Base-by-base conservation (phyloP, 2,113 vertebrate genomes). In the Narcine bancroftii region DNA sequence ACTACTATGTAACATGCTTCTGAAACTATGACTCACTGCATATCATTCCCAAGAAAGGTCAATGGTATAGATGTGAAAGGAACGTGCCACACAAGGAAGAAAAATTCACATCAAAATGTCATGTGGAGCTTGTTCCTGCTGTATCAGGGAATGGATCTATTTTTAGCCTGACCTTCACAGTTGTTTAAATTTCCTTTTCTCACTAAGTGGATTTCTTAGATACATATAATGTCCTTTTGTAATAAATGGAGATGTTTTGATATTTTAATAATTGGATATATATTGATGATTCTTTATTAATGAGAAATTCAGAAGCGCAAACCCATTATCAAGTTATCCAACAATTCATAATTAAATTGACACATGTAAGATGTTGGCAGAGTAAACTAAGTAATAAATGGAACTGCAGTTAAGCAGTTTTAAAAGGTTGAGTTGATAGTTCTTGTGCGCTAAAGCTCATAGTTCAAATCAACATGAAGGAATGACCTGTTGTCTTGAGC, bases 11-110 rank as follows among this genome's bases (percentile, higher is more conserved):
- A 91, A 47, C 47, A 65, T 91, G 63, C 89, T 91, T 63, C 89
- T 69, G 89, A 91, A 91, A 91, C 39, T 91, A 47, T 91, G 89
- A 91, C 89, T 91, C 89, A 91, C 63, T 91, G 87, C 89, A 91
- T 91, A 66, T 91, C 63, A 71, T 91, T 91, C 89, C 65, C 89
- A 69, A 91, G 89, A 91, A 91, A 91, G 89, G 89, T 91, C 89
- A 91, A 15, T 91, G 63, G 39, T 91, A 69, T 91, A 91, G 89
- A 45, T 91, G 39, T 91, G 63, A 91, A 91, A 45, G 47, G 63
- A 87, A 69, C 11, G 63, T 66, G 89, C 89, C 89, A 91, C 89
- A 91, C 89, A 91, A 91, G 89, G 89, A 91, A 91, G 89, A 91
- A 89, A 89, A 89, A 89, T 66, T 66, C 63, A 45, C 63, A 89